These are phyloP conservation scores for Tragelaphus scriptus DNA, from an alignment of 2,113 vertebrate species.

Conservation along the genomic window DNA sequence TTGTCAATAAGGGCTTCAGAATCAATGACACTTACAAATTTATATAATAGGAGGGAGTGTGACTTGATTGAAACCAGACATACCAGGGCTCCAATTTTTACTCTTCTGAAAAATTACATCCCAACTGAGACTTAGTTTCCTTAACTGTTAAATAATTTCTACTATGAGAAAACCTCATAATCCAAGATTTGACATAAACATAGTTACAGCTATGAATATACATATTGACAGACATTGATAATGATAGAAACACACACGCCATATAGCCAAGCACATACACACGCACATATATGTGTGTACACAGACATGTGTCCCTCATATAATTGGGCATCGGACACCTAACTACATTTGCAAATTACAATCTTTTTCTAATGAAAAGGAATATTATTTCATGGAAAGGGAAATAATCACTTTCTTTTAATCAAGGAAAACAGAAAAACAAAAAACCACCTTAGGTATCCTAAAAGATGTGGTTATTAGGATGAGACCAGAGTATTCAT, in stretches of 20 bases:
- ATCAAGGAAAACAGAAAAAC: background rate
- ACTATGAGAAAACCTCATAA: background rate
- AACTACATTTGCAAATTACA: background rate
- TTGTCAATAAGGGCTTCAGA: background rate
- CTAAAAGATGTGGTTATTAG: background rate
- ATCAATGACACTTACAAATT: background rate
- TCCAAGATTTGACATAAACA: background rate
- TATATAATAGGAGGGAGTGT: background rate
- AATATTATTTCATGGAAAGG: background rate
- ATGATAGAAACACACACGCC: background rate
- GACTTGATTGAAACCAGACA: background rate
- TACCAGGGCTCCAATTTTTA: background rate
- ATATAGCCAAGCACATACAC: no score
- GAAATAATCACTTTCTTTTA: background rate
- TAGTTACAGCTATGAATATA: background rate
- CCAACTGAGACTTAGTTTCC: background rate
- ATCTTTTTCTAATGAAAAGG: background rate
- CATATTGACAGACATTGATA: background rate
- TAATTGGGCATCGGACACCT: background rate
- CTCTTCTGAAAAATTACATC: background rate
- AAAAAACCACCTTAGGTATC: background rate
- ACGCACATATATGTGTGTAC: rapidly evolving
- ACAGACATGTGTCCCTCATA: background rate
- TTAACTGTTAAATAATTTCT: background rate
- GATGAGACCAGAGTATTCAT: background rate